Percentiles rank a stretch among this genome's conserved stretches.
Conservation (phyloP, 2,113 vertebrate species). For the Coturnix japonica region DNA sequence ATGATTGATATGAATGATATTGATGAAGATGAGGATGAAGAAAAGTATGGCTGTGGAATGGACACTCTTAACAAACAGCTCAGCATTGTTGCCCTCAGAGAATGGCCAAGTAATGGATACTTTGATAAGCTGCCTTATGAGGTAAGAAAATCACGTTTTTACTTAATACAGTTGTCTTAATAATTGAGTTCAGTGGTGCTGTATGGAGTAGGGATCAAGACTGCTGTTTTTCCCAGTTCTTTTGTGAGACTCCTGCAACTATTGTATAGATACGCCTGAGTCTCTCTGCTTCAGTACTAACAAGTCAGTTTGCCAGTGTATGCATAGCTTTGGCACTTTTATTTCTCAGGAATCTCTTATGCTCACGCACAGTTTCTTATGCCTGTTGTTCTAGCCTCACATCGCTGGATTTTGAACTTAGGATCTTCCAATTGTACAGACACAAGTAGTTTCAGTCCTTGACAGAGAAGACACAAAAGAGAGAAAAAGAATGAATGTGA, state of each 20-base stretch:
- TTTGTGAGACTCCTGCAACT: background rate
- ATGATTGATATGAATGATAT: conserved; percentile 89
- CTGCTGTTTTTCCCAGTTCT: background rate
- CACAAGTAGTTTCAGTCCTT: background rate
- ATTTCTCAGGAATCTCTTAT: background rate
- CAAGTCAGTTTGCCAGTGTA: background rate
- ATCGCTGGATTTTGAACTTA: background rate
- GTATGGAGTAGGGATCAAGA: background rate
- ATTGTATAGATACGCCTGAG: background rate
- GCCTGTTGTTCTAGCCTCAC: background rate
- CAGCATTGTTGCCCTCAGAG: conserved; percentile 78
- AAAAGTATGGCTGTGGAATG: conserved; percentile 79
- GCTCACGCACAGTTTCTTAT: background rate
- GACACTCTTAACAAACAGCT: conserved; percentile 82
- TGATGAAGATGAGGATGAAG: conserved; percentile 91
- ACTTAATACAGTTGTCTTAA: background rate
- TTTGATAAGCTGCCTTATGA: conserved; percentile 98
- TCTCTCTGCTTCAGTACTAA: background rate
- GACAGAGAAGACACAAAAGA: background rate
- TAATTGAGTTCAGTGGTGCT: background rate
- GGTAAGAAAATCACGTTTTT: conserved; percentile 78
- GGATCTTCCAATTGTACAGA: background rate
- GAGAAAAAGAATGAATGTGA: background rate
- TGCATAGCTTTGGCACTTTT: background rate
- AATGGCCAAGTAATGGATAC: conserved; percentile 88